Base-by-base conservation (phyloP, 2,797 vertebrate genomes). In the Tauraco hartlaubi region DNA sequence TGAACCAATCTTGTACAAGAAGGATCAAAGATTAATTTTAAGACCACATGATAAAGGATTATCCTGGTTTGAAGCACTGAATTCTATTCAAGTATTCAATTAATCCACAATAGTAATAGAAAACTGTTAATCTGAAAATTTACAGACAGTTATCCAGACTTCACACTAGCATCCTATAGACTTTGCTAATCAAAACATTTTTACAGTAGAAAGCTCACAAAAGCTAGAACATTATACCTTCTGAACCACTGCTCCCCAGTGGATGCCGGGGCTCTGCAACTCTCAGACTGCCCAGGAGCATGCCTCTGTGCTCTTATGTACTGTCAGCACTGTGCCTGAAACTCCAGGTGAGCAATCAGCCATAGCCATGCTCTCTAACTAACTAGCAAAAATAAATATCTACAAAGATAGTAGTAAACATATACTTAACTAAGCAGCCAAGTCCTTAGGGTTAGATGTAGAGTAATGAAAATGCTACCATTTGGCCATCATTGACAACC, bases 281-380 rank as follows among this genome's bases (percentile, higher is more conserved):
- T 16, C 35, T 55, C 51, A 29, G 31, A 14, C 49, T 15, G 13
- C 21, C 31, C 48, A 44, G 43, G 6, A 54, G 26, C 35, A 14
- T 2, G 19, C 3, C 15, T 41, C 29, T 18, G n/a, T 1, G 1
- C 11, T n/a, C 46, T 41, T 52, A 19, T 46, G 9, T 16, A 22
- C 31, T 4, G 3, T n/a, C 28, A 58, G 4, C 7, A 16, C 15
- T 4, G 6, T 0, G 1, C 49, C 61, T 46, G 29, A 43, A 63
- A 52, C 7, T 21, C 44, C 33, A 35, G 33, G 44, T 16, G 11
- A 52, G 25, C 33, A 12, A 31, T 5, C 58, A 55, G 66, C 35
- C 43, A 43, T 6, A 52, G 33, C 21, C 25, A 6, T 15, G 17
- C 23, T 35, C 56, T 31, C 22, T 62, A 31, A 62, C 37, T 0